A percentile compares a stretch with the other conserved stretches of the same genome.
These are phyloP conservation scores for Indicator maculatus DNA, from an alignment of 2,113 vertebrate genomes.

Conservation along the genomic window DNA sequence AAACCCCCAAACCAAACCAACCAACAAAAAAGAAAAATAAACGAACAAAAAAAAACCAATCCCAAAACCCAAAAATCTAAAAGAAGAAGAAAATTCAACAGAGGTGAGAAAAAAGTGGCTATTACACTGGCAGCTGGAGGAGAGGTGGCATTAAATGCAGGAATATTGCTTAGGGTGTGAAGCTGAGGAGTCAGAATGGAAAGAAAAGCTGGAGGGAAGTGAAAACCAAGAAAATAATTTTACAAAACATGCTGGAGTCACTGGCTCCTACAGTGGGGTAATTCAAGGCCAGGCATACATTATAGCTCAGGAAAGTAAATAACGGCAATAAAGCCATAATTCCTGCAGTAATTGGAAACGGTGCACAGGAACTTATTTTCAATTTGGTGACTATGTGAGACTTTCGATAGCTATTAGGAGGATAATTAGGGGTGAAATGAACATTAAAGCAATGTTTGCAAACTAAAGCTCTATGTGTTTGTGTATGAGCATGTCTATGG, in stretches of 20 bases:
- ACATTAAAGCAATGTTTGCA: slow-evolving; percentile 72
- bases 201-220: not conserved
- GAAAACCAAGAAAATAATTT: not conserved
- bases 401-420: slow-evolving; percentile 66
- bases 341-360: slow-evolving; percentile 41
- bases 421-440: slow-evolving; percentile 75
- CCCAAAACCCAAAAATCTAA: too few species aligned
- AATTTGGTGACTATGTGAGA: slow-evolving; percentile 59
- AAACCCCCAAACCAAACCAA: too few species aligned
- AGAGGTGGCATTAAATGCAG: not conserved
- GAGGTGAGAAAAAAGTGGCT: not conserved
- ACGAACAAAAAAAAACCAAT: too few species aligned
- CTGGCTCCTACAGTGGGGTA: slow-evolving; percentile 7
- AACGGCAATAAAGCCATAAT: slow-evolving; percentile 55
- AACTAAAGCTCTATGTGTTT: not conserved
- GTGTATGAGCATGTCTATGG: not conserved
- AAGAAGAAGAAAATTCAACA: not conserved
- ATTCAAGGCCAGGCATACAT: slow-evolving; percentile 36
- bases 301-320: slow-evolving; percentile 63
- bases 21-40: too few species aligned
- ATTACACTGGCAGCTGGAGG: not conserved
- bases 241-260: slow-evolving; percentile 22
- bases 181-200: not conserved
- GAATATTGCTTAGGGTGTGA: not conserved
- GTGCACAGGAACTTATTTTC: slow-evolving; percentile 60